Evolutionary conservation across 2,797 vertebrate species (phyloP), one percentile per base, ranked within the genome.

Genomic region (Hirundo rustica): DNA sequence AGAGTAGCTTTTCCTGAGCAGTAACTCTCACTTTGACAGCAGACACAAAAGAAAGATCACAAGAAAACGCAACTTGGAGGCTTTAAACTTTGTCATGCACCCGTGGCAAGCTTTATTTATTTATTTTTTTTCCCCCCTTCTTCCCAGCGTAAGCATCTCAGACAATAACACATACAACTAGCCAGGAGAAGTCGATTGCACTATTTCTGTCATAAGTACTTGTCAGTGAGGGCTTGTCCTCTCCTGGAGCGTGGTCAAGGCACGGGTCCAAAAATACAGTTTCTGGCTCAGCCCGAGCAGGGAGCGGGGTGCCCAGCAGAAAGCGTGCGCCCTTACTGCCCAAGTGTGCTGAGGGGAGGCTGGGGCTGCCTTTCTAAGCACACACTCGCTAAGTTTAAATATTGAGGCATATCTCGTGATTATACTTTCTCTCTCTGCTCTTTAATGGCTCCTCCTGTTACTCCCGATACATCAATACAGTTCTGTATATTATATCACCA

Each of bases 371-470:
- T 93, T 92, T 89, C 93, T 83, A 67, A 93, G 89, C 84, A 88
- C 61, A 74, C 70, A 30, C 78, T 94, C 25, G 40, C 83, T 58
- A 95, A 97, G 95, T 96, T 97, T 95, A 89, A 97, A 97, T 83
- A 91, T 96, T 72, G 86, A 95, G 96, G 74, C 93, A 88, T 91
- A 70, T 97, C 96, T 96, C 95, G 93, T 57, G 96, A 93, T 92
- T 86, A 88, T 92, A 91, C 81, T 96, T 95, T 96, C 92, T 82
- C 92, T 76, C 68, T 90, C 86, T 89, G 66, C 93, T 74, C 54
- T 84, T 92, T 97, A 97, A 97, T 97, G 96, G 97, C 97, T 97
- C 97, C 98, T 98, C 97, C 97, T 87, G 97, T 96, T 97, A 96
- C 95, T 97, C 96, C 97, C 90, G 92, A 97, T 97, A 97, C 98